Evolutionary conservation across 2,113 vertebrate genomes (phyloP), one percentile per base, ranked within the genome.

Genomic region (Recurvirostra avosetta): DNA sequence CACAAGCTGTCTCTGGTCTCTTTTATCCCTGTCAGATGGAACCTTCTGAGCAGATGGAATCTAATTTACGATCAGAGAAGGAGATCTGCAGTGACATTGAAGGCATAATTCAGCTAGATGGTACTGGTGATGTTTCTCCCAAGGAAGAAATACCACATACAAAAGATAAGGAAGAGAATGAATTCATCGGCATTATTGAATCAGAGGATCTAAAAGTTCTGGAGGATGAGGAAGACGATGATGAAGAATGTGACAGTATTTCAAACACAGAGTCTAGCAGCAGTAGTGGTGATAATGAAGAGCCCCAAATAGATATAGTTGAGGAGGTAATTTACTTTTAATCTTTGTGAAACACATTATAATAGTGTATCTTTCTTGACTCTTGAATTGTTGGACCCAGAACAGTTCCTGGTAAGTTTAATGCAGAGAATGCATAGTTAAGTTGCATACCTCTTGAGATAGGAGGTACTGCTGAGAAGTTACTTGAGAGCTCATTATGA

Each of bases 31-130:
- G 96, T 93, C 70, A 86, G 90, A 9, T 65, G 96, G 92, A 95
- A 88, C 91, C 89, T 47, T 29, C 13, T 77, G 87, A 94, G 75
- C 97, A 97, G 80, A 67, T 59, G 9, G 95, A 85, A 73, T 94
- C 96, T 82, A 89, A 38, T 68, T 94, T 86, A 58, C 96, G 2
- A 6, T 20, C 83, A 21, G 94, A 96, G 50, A 97, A 97, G 86
- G 93, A 88, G 47, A 92, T 95, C 86, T 97, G 94, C 91, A 95
- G 94, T 52, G 98, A 98, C 32, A 90, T 97, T 91, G 97, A 97
- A 20, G 98, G 98, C 86, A 98, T 99, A 56, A 98, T 99, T 89
- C 99, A 99, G 96, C 97, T 99, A 13, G 99, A 99, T 83, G 99
- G 99, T 66, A 86, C 98, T 4, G 97, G 97, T n/a, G 98, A 99